Percentiles rank a stretch among this genome's conserved stretches.
These are phyloP conservation scores for Pseudopleuronectes americanus DNA, from an alignment of 2,797 vertebrate species.

Conservation along the genomic window DNA sequence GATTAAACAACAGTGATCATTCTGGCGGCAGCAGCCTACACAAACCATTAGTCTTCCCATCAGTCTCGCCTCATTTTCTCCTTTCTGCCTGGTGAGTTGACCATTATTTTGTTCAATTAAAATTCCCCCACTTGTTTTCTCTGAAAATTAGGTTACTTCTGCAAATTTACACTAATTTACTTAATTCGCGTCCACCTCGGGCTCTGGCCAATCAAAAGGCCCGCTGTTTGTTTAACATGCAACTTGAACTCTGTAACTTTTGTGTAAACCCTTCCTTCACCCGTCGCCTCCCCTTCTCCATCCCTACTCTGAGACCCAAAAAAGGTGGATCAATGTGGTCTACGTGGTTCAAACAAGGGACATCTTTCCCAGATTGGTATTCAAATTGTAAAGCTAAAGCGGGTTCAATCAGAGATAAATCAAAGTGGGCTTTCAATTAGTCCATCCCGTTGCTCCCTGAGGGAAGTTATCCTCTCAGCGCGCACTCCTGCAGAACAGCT, in stretches of 20 bases:
- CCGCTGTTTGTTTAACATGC: slow-evolving; percentile 83
- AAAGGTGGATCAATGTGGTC: slow-evolving; percentile 31
- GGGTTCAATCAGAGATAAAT: slow-evolving; percentile 46
- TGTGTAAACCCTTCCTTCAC: slow-evolving; percentile 55
- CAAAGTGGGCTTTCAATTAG: slow-evolving; percentile 58
- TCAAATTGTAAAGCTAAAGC: slow-evolving; percentile 39
- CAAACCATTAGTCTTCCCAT: slow-evolving; percentile 78
- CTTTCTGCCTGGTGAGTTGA: slow-evolving; percentile 61
- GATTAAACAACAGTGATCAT: slow-evolving; percentile 58
- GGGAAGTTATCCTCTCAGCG: slow-evolving; percentile 51
- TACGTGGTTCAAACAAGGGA: slow-evolving; percentile 14
- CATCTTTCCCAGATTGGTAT: slow-evolving; percentile 51
- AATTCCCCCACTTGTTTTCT: slow-evolving; percentile 84
- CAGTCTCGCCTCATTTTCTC: slow-evolving; percentile 77
- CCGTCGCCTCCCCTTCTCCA: slow-evolving; percentile 20
- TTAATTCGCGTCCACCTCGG: slow-evolving; percentile 78
- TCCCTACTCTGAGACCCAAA: slow-evolving; percentile 40
- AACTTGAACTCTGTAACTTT: slow-evolving; percentile 79
- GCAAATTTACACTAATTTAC: slow-evolving; percentile 85
- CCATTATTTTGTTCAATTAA: slow-evolving; percentile 79
- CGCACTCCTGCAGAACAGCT: slow-evolving; percentile 43
- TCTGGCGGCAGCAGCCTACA: slow-evolving; percentile 64
- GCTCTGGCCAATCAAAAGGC: slow-evolving; percentile 69
- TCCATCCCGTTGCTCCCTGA: slow-evolving; percentile 51
- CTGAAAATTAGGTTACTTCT: slow-evolving; percentile 84